phyloP scores from a whole-genome alignment of 64 coral and sea anemone species.

The Cladopsammia gracilis region DNA sequence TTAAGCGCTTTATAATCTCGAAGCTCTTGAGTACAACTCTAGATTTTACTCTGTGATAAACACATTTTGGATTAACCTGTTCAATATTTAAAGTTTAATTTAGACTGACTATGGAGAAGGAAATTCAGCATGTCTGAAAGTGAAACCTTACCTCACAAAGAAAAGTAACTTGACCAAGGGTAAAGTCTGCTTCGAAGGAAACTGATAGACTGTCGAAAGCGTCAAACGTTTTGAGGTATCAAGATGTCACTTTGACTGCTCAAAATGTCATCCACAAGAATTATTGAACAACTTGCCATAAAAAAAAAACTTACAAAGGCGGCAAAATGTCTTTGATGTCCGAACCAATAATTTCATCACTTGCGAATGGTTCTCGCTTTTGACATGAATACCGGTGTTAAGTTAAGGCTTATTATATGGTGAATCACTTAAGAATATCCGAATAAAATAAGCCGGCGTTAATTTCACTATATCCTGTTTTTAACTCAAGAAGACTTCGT shows the following conservation, averaged over 20 bases:
- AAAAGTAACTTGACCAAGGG: not conserved
- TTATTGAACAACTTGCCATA: conserved; percentile 2
- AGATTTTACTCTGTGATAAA: not conserved
- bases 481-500: not conserved
- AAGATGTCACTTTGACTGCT: not conserved
- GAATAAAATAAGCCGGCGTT: conserved; percentile 41
- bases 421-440: conserved; percentile 34
- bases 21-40: not conserved
- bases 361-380: conserved; percentile 18
- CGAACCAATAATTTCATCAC: conserved; percentile 21
- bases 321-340: conserved; percentile 49
- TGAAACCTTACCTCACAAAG: not conserved
- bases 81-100: not conserved
- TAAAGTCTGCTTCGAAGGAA: not conserved
- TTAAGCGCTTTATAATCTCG: not conserved
- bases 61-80: not conserved
- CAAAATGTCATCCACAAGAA: conserved; percentile 10
- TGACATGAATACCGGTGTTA: conserved; percentile 21
- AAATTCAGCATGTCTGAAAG: not conserved
- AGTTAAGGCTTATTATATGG: conserved; percentile 38
- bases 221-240: not conserved
- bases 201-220: not conserved
- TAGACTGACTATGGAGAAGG: not conserved
- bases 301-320: conserved; percentile 24
- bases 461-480: conserved; percentile 49